Evolutionary conservation across 2,797 vertebrate genomes (phyloP).

Genomic region (Pangasius macronema): DNA sequence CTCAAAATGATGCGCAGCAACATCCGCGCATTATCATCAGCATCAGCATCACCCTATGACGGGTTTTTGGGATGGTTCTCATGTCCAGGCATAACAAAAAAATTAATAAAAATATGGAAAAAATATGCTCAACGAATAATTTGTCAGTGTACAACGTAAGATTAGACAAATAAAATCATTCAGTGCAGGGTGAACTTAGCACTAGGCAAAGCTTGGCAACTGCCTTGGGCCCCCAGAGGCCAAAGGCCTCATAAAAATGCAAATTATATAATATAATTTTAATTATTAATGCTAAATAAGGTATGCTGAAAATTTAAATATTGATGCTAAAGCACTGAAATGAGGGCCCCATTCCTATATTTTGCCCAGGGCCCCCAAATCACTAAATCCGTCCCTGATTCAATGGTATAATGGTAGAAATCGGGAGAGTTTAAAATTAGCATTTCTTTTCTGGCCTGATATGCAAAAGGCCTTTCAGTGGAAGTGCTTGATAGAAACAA

Average conservation of each 20-base stretch:
- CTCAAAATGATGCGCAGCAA: conserved; percentile 13
- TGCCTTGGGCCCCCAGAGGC: too few relatives aligned
- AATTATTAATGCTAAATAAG: too few relatives aligned
- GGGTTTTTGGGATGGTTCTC: background rate
- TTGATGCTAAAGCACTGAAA: too few relatives aligned
- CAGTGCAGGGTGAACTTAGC: too few relatives aligned
- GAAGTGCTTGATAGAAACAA: background rate
- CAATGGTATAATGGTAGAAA: background rate
- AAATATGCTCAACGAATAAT: background rate
- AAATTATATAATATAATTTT: too few relatives aligned
- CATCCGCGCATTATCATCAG: conserved; percentile 17
- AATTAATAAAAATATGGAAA: background rate
- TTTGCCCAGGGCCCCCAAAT: too few relatives aligned
- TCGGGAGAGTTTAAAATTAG: background rate
- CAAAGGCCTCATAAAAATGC: too few relatives aligned
- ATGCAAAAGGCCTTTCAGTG: background rate
- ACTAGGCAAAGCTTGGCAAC: too few relatives aligned
- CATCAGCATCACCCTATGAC: conserved; percentile 6
- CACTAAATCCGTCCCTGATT: too few relatives aligned
- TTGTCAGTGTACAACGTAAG: background rate
- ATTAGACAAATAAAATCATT: background rate
- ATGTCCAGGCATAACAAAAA: background rate
- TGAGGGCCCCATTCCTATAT: too few relatives aligned
- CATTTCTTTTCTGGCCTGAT: background rate
- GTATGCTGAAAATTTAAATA: too few relatives aligned